Conservation (phyloP, 2,888 invertebrate genomes). For the Epistrophe grossulariae region DNA sequence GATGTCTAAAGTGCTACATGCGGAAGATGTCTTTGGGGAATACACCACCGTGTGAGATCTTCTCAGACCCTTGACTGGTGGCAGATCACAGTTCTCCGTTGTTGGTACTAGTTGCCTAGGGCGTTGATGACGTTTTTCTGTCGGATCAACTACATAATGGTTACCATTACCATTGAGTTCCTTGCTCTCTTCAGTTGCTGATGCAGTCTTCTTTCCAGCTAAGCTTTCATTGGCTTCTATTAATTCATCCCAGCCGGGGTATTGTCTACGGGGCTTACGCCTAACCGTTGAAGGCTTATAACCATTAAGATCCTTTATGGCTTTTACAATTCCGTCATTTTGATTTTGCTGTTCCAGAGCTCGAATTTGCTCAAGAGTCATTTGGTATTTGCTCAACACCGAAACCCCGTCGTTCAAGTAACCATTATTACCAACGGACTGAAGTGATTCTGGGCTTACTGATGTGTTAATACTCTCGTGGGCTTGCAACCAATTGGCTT, state of each 20-base stretch:
- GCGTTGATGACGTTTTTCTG: slow-evolving; percentile 79
- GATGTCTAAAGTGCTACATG: slow-evolving; percentile 78
- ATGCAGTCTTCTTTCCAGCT: slow-evolving; percentile 25
- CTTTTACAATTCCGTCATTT: slow-evolving; percentile 83
- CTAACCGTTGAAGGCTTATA: slow-evolving; percentile 86
- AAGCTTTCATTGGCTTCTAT: slow-evolving; percentile 76
- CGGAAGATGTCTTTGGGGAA: slow-evolving; percentile 76
- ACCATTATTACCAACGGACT: slow-evolving; percentile 77
- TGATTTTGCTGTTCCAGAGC: slow-evolving; percentile 84
- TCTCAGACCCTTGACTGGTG: slow-evolving; percentile 79
- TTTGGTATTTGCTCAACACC: slow-evolving; percentile 87
- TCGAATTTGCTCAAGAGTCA: slow-evolving; percentile 85
- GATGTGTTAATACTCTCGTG: slow-evolving; percentile 79
- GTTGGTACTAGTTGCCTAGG: slow-evolving; percentile 81
- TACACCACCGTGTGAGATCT: slow-evolving; percentile 83
- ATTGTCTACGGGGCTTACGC: slow-evolving; percentile 85
- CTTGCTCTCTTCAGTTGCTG: background rate
- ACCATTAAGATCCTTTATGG: slow-evolving; percentile 87
- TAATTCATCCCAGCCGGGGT: slow-evolving; percentile 86
- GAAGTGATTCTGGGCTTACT: slow-evolving; percentile 52
- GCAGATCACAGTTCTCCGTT: slow-evolving; percentile 63
- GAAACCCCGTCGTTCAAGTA: slow-evolving; percentile 81
- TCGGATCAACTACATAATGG: slow-evolving; percentile 81
- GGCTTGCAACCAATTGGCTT: slow-evolving; percentile 93
- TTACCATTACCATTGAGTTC: slow-evolving; percentile 68